These are phyloP conservation scores for Pavo muticus DNA, from an alignment of 2,113 vertebrate species.

Conservation along the genomic window DNA sequence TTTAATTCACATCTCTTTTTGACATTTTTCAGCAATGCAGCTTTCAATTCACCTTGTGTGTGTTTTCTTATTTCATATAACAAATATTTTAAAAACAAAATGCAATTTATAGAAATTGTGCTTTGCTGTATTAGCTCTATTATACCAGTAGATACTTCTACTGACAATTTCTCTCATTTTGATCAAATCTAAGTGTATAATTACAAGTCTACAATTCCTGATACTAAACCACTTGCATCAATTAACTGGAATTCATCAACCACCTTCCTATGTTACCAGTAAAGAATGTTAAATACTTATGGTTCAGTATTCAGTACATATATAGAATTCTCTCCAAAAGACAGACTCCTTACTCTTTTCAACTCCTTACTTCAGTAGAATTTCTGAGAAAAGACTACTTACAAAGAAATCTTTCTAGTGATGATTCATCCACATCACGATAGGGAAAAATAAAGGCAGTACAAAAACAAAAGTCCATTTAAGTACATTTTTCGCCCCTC, in stretches of 20 bases:
- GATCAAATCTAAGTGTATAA: not conserved
- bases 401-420: not conserved
- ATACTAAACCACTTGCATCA: not conserved
- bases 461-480: not conserved
- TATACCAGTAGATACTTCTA: not conserved
- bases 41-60: not conserved
- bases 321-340: not conserved
- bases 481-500: not conserved
- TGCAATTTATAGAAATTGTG: not conserved
- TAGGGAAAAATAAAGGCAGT: not conserved
- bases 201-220: not conserved
- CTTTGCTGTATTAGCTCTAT: not conserved
- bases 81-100: not conserved
- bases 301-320: not conserved
- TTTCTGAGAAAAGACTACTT: not conserved
- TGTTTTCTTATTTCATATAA: not conserved
- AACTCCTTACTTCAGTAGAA: not conserved
- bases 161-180: not conserved
- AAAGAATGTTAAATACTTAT: not conserved
- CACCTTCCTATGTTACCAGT: not conserved
- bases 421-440: fast-evolving
- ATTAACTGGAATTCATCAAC: not conserved
- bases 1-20: not conserved
- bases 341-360: not conserved
- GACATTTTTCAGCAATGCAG: not conserved